phyloP scores from a whole-genome alignment of 2,113 vertebrate species.

The Corydoras maculifer region DNA sequence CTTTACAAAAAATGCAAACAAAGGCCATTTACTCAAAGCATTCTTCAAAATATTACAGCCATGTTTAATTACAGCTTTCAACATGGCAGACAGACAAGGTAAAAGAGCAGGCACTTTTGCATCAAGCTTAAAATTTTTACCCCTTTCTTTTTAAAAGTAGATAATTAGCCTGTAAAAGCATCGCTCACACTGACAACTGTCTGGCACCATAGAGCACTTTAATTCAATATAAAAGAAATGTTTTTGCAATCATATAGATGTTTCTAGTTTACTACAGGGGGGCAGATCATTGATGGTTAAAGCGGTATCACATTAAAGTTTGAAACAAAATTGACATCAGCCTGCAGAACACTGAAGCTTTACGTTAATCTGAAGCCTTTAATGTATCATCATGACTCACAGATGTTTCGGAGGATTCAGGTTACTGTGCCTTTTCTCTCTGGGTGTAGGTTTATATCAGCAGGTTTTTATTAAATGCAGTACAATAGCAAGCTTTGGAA shows the following conservation, averaged over 20 bases:
- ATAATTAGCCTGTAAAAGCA: conserved; percentile 50
- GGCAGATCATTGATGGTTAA: background rate
- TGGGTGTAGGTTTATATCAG: background rate
- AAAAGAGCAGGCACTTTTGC: conserved; percentile 46
- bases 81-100: conserved; percentile 41
- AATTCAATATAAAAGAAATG: conserved; percentile 21
- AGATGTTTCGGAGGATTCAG: background rate
- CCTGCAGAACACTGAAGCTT: background rate
- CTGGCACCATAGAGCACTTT: conserved; percentile 21
- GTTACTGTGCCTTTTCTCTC: background rate
- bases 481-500: background rate
- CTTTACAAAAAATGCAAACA: conserved; percentile 50
- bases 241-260: conserved; percentile 8
- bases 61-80: conserved; percentile 46
- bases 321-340: background rate
- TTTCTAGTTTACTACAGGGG: background rate
- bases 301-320: no score
- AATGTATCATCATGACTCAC: background rate
- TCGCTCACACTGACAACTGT: conserved; percentile 32
- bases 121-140: conserved; percentile 38
- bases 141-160: conserved; percentile 34
- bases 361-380: no score
- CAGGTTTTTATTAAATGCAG: background rate
- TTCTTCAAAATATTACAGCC: conserved; percentile 51
- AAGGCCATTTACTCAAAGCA: conserved; percentile 50